These are phyloP conservation scores for Lepidochrysops patricia DNA, from an alignment of 2,888 invertebrate genomes.

Conservation along the genomic window DNA sequence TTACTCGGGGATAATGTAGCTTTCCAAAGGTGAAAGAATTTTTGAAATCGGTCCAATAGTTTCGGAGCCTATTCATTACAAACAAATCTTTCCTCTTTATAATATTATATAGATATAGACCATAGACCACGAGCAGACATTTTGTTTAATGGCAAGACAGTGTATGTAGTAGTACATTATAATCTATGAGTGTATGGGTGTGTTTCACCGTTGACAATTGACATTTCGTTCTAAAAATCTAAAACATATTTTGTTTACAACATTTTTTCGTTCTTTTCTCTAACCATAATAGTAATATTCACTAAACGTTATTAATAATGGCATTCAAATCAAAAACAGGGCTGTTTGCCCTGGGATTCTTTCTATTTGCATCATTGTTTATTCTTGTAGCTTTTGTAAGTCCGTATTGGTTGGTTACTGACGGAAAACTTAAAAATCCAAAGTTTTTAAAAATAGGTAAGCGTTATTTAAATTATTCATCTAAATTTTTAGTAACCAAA, in stretches of 20 bases:
- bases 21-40: too few relatives aligned
- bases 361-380: slow-evolving; percentile 79
- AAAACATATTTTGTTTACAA: slow-evolving; percentile 3
- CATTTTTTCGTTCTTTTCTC: not conserved
- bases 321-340: slow-evolving; percentile 78
- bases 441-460: slow-evolving; percentile 88
- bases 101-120: too few relatives aligned
- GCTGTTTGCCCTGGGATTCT: slow-evolving; percentile 77
- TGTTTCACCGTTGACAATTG: not conserved
- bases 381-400: slow-evolving; percentile 88
- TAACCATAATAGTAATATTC: not conserved
- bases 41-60: too few relatives aligned
- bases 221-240: not conserved
- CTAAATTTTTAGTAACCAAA: not conserved
- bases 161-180: too few relatives aligned
- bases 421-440: slow-evolving; percentile 83
- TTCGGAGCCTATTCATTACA: too few relatives aligned
- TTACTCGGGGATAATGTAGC: too few relatives aligned
- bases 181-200: too few relatives aligned
- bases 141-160: not conserved
- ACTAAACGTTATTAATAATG: slow-evolving; percentile 32
- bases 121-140: too few relatives aligned
- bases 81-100: too few relatives aligned
- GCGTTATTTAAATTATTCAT: slow-evolving; percentile 26
- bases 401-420: slow-evolving; percentile 90